phyloP scores from a whole-genome alignment of 2,113 vertebrate genomes.

The Solea solea region DNA sequence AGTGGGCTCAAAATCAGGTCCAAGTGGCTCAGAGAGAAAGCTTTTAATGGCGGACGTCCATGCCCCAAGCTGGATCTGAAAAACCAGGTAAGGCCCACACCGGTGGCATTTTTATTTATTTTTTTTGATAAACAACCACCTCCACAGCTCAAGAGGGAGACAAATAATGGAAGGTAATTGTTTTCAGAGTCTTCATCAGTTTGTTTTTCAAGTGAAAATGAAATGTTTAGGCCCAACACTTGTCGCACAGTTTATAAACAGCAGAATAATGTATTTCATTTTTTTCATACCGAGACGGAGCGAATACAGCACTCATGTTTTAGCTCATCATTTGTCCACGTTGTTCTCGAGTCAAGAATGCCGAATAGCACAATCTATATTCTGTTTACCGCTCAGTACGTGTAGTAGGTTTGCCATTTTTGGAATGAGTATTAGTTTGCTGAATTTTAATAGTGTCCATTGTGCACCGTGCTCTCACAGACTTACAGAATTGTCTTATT shows the following conservation, averaged over 20 bases:
- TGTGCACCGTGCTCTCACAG: neutral
- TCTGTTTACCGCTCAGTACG: neutral
- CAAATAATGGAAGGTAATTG: slow-evolving; percentile 1
- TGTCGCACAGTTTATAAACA: slow-evolving; percentile 1
- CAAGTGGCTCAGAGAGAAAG: slow-evolving; percentile 95
- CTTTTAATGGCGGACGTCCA: slow-evolving; percentile 93
- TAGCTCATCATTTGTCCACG: slow-evolving; percentile 24
- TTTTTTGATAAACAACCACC: no score
- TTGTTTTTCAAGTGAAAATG: neutral
- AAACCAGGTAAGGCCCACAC: slow-evolving; percentile 90
- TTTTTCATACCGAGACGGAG: slow-evolving; percentile 13
- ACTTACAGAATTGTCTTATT: neutral
- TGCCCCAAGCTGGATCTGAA: slow-evolving; percentile 95
- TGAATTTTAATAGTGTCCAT: slow-evolving; percentile 2
- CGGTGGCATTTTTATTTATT: neutral
- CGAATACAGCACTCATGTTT: neutral
- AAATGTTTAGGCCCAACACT: neutral
- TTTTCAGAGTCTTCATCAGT: neutral
- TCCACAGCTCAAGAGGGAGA: neutral
- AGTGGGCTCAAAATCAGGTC: slow-evolving; percentile 89
- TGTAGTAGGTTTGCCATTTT: neutral
- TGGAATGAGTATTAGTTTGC: neutral
- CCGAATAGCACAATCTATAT: slow-evolving; percentile 8
- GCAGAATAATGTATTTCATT: slow-evolving; percentile 13
- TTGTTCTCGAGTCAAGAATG: slow-evolving; percentile 23